These are phyloP conservation scores for Zaprionus taronus DNA, from an alignment of 1,140 invertebrate species.

Conservation along the genomic window DNA sequence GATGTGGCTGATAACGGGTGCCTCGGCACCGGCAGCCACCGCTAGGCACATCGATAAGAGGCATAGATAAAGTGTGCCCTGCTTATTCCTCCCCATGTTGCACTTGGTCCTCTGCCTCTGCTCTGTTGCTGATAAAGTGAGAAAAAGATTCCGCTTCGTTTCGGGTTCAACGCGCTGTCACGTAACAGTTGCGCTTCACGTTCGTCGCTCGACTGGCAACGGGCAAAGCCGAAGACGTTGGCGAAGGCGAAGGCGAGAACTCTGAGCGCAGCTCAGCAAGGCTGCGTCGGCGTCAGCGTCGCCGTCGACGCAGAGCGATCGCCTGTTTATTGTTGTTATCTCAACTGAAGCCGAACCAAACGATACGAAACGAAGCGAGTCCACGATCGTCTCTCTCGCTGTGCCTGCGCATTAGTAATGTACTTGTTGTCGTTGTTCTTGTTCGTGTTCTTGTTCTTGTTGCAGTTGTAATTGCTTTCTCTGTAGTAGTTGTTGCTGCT, in stretches of 20 bases:
- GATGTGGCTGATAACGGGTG: constrained; percentile 89
- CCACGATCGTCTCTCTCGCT: constrained; percentile 58
- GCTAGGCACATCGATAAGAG: constrained; percentile 38
- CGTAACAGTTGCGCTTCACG: constrained; percentile 52
- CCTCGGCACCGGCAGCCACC: constrained; percentile 1
- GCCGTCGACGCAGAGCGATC: constrained; percentile 26
- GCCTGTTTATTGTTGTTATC: constrained; percentile 29
- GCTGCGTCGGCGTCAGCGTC: constrained; percentile 27
- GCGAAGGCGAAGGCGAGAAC: neutral
- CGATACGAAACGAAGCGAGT: constrained; percentile 52
- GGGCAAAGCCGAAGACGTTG: constrained; percentile 21
- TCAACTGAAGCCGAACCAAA: constrained; percentile 31
- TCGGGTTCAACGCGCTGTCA: constrained; percentile 47
- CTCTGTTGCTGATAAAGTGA: constrained; percentile 34
- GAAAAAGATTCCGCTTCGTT: constrained; percentile 20
- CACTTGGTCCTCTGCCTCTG: neutral
- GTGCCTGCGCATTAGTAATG: constrained; percentile 21
- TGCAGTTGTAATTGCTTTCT: constrained; percentile 27
- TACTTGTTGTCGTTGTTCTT: neutral
- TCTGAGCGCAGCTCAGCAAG: constrained; percentile 54
- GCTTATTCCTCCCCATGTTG: constrained; percentile 9
- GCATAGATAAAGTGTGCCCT: constrained; percentile 31
- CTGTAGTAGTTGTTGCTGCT: constrained; percentile 28
- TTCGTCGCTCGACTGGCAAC: constrained; percentile 62
- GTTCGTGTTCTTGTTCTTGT: neutral